Percentiles rank a stretch among this genome's conserved stretches.
Evolutionary conservation across 1,140 invertebrate species (phyloP).

Genomic region (Danaus melanippus): DNA sequence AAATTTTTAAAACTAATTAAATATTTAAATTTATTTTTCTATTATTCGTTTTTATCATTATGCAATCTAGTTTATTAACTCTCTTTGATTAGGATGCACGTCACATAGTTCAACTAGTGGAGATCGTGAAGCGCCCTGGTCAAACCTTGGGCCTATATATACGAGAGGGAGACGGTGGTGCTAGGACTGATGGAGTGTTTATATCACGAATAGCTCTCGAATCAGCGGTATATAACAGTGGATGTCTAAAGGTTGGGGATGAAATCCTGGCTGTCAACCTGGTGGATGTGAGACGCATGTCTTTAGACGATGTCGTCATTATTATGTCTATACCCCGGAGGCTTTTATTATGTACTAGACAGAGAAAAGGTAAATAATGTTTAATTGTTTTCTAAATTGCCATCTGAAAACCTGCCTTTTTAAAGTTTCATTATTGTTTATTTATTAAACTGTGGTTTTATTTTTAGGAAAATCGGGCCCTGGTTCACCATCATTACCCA

Average conservation of each 20-base stretch:
- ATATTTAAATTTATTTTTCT: too few species aligned
- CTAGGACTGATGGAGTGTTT: constrained; percentile 96
- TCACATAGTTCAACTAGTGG: constrained; percentile 93
- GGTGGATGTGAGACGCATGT: constrained; percentile 97
- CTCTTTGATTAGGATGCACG: constrained; percentile 78
- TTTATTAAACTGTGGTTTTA: background rate
- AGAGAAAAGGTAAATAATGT: constrained; percentile 74
- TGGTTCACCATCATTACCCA: constrained; percentile 77
- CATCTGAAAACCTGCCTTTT: background rate
- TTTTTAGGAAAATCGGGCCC: constrained; percentile 75
- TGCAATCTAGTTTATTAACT: background rate
- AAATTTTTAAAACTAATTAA: too few species aligned
- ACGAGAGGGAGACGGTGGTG: constrained; percentile 95
- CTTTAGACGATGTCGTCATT: constrained; percentile 98
- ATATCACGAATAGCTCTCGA: constrained; percentile 98
- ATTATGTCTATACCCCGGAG: constrained; percentile 99
- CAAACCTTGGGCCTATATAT: constrained; percentile 99
- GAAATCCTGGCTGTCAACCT: constrained; percentile 98
- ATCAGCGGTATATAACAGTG: constrained; percentile 96
- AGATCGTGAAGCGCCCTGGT: constrained; percentile 98
- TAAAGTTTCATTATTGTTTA: constrained; percentile 4
- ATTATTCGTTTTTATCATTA: too few species aligned
- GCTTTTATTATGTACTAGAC: constrained; percentile 92
- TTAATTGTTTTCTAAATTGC: background rate
- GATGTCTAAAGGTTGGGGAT: constrained; percentile 97